Evolutionary conservation across 2,113 vertebrate species (phyloP).

Genomic region (Lepus americanus): DNA sequence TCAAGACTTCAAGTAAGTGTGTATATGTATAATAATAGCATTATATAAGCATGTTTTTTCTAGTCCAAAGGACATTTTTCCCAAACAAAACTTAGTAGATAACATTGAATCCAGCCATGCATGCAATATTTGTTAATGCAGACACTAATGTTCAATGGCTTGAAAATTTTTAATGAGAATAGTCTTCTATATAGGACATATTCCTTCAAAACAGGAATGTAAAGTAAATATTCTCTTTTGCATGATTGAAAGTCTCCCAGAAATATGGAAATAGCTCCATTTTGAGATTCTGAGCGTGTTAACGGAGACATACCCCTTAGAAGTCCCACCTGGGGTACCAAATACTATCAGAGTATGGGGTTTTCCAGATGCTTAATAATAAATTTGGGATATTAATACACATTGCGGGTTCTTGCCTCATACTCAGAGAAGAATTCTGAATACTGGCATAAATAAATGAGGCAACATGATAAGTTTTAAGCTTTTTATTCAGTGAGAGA

Average conservation of each 20-base stretch:
- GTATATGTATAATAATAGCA: constrained; percentile 49
- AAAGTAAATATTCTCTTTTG: constrained; percentile 64
- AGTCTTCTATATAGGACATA: constrained; percentile 69
- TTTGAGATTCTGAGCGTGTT: background rate
- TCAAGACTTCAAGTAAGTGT: background rate
- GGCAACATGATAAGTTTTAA: too few relatives aligned
- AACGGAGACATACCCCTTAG: too few relatives aligned
- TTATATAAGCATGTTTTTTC: constrained; percentile 71
- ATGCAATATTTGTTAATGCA: constrained; percentile 79
- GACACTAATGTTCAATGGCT: constrained; percentile 82
- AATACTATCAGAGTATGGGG: too few relatives aligned
- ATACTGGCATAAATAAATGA: too few relatives aligned
- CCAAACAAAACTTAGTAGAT: constrained; percentile 72
- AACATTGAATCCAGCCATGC: constrained; percentile 68
- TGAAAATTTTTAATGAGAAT: constrained; percentile 85
- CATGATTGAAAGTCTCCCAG: background rate
- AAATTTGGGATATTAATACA: too few relatives aligned
- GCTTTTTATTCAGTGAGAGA: too few relatives aligned
- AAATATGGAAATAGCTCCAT: background rate
- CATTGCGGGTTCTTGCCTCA: too few relatives aligned
- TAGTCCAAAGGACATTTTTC: constrained; percentile 75
- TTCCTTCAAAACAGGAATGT: constrained; percentile 71
- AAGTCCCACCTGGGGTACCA: too few relatives aligned
- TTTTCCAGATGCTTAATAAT: too few relatives aligned
- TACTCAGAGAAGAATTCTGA: too few relatives aligned